Conservation (phyloP, 2,888 invertebrate genomes). For the Tetanocera ferruginea region DNA sequence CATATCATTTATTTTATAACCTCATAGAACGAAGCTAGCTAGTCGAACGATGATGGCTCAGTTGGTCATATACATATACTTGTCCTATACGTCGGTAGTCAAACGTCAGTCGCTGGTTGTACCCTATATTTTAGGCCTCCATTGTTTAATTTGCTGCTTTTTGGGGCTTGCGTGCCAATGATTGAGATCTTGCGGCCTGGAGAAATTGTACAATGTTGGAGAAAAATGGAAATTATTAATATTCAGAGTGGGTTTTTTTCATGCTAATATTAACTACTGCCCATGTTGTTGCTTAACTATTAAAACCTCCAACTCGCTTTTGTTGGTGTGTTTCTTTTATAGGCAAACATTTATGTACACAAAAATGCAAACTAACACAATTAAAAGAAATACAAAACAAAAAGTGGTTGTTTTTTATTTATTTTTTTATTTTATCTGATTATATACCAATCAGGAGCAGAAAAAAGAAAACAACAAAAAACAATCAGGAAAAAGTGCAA, state of each 20-base stretch:
- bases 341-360: background rate
- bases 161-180: constrained; percentile 51
- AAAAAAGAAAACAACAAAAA: background rate
- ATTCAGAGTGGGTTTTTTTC: background rate
- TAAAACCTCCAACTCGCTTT: background rate
- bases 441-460: background rate
- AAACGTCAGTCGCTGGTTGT: background rate
- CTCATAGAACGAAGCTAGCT: background rate
- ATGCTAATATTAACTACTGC: background rate
- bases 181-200: constrained; percentile 49
- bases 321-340: background rate
- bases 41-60: background rate
- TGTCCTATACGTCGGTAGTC: background rate
- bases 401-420: background rate
- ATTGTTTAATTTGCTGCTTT: constrained; percentile 32
- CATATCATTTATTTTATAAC: background rate
- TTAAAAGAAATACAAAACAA: background rate
- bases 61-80: too few relatives aligned
- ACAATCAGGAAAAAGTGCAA: background rate
- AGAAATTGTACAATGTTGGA: background rate
- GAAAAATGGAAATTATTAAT: constrained; percentile 21
- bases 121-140: constrained; percentile 29
- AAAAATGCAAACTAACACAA: background rate
- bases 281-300: background rate
- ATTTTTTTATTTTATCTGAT: background rate